These are phyloP conservation scores for Sabatieria punctata DNA, from an alignment of 2,888 invertebrate genomes.

Conservation along the genomic window DNA sequence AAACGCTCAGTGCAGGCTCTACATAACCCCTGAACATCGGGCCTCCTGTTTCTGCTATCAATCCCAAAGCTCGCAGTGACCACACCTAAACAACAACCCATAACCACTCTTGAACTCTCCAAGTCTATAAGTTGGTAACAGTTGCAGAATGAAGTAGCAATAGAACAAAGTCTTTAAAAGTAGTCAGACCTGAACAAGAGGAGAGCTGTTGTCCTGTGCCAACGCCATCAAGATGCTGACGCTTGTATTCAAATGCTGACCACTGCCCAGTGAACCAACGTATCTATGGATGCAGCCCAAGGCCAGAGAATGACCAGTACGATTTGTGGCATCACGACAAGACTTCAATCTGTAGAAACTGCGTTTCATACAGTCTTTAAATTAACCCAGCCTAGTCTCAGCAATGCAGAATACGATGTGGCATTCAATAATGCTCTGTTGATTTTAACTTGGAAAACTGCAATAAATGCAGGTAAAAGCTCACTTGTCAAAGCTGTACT, in stretches of 20 bases:
- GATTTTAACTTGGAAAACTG: too few relatives aligned
- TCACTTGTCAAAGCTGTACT: conserved; percentile 64
- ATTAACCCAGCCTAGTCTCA: too few relatives aligned
- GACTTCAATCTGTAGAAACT: conserved; percentile 45
- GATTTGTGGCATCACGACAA: conserved; percentile 64
- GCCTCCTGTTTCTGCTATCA: conserved; percentile 92
- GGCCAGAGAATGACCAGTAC: conserved; percentile 69
- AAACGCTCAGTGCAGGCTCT: conserved; percentile 73
- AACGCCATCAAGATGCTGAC: conserved; percentile 81
- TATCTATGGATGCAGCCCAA: conserved; percentile 90
- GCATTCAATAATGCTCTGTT: too few relatives aligned
- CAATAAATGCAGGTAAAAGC: too few relatives aligned
- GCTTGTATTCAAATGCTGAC: conserved; percentile 79
- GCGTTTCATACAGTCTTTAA: conserved; percentile 15
- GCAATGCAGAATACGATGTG: too few relatives aligned
- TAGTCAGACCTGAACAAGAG: conserved; percentile 63
- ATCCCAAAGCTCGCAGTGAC: conserved; percentile 82
- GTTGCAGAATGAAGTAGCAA: too few relatives aligned
- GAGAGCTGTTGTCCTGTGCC: conserved; percentile 78
- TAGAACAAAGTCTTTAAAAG: too few relatives aligned
- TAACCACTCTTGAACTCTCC: too few relatives aligned
- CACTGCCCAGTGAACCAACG: conserved; percentile 84
- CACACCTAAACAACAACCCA: conserved; percentile 69
- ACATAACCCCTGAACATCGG: conserved; percentile 97
- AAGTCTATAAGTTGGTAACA: too few relatives aligned